These are phyloP conservation scores for Cassiopea xamachana DNA, from an alignment of 30 jellyfish, hydroid and myxozoan species.

Conservation along the genomic window DNA sequence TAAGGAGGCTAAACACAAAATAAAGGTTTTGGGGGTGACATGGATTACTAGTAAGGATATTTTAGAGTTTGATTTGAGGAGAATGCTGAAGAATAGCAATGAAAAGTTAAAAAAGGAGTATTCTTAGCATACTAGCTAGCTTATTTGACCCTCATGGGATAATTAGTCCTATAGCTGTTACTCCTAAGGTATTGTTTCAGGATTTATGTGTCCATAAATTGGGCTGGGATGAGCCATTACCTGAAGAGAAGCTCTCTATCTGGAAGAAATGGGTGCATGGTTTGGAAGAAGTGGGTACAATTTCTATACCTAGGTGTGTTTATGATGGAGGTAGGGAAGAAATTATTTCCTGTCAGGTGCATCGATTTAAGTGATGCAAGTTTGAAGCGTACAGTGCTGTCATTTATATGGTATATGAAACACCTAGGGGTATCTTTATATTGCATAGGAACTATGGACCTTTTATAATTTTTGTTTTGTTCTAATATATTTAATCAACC, in stretches of 20 bases:
- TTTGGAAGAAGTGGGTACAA: neutral
- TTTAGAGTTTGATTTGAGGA: conserved; percentile 24
- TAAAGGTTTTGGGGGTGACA: conserved; percentile 50
- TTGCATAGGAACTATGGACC: too few species aligned
- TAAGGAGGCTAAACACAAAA: conserved; percentile 12
- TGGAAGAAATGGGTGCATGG: conserved; percentile 49
- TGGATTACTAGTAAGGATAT: conserved; percentile 55
- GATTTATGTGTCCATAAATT: conserved; percentile 41
- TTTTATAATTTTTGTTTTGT: too few species aligned
- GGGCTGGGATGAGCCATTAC: conserved; percentile 10
- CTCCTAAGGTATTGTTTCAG: conserved; percentile 42
- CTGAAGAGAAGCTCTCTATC: neutral
- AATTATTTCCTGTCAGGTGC: neutral
- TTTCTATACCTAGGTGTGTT: conserved; percentile 23
- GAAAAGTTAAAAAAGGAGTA: conserved; percentile 17
- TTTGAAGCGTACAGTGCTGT: too few species aligned
- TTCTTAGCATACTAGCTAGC: conserved; percentile 41
- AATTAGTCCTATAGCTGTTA: conserved; percentile 49
- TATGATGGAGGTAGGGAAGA: conserved; percentile 12
- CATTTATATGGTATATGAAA: too few species aligned
- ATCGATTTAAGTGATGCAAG: too few species aligned
- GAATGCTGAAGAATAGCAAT: neutral
- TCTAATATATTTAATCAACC: too few species aligned
- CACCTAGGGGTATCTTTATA: too few species aligned
- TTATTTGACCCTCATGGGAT: conserved; percentile 46